Evolutionary conservation across 2,888 invertebrate genomes (phyloP).

Genomic region (Dasysyrphus tricinctus): DNA sequence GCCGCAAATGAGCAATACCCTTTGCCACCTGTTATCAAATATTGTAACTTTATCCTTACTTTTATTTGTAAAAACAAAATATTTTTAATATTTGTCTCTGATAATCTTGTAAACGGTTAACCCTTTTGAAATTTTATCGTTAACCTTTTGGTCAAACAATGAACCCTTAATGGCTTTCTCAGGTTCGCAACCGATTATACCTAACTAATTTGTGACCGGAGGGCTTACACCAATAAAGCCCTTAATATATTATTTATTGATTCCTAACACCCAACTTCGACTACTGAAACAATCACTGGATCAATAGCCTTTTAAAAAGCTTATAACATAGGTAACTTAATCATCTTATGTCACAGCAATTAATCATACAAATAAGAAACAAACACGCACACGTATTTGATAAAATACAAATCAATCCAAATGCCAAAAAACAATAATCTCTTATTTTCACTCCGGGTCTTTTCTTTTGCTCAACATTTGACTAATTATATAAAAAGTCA

Average conservation of each 20-base stretch:
- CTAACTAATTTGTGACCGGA: background rate
- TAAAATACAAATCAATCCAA: constrained; percentile 18
- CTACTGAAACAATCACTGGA: background rate
- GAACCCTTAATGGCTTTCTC: background rate
- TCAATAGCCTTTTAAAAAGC: background rate
- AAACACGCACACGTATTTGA: constrained; percentile 33
- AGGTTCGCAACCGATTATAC: constrained; percentile 10
- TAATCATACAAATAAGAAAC: constrained; percentile 31
- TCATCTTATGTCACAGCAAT: constrained; percentile 45
- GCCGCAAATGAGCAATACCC: too few relatives aligned
- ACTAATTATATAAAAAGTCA: constrained; percentile 30
- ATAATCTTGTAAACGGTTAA: too few relatives aligned
- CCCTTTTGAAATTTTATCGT: background rate
- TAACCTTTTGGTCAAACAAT: background rate
- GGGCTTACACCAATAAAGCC: background rate
- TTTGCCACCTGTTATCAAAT: too few relatives aligned
- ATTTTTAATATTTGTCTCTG: too few relatives aligned
- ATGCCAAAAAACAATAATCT: constrained; percentile 11
- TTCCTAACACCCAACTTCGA: background rate
- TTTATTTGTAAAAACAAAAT: too few relatives aligned
- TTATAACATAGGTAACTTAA: background rate
- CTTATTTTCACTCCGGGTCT: constrained; percentile 4
- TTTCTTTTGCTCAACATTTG: constrained; percentile 1
- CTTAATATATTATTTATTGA: background rate
- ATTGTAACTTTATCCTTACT: too few relatives aligned